These are phyloP conservation scores for Pluvialis apricaria DNA, from an alignment of 2,113 vertebrate species.

Conservation along the genomic window DNA sequence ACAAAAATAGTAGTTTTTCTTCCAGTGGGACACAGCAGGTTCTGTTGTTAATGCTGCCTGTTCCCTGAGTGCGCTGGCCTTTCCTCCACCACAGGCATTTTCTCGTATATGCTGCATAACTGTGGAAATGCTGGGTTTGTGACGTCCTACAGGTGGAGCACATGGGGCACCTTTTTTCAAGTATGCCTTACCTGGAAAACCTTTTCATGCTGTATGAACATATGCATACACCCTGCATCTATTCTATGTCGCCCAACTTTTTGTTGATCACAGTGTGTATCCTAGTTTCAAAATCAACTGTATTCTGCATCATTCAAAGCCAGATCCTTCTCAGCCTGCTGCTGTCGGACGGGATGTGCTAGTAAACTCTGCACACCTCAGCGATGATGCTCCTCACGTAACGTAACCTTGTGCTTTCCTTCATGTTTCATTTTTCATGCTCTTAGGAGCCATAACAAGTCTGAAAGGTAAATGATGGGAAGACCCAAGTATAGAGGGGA, in stretches of 20 bases:
- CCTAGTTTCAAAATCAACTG: not conserved
- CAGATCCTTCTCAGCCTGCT: not conserved
- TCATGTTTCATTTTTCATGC: not conserved
- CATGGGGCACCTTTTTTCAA: not conserved
- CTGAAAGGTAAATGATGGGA: not conserved
- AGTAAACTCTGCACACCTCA: not conserved
- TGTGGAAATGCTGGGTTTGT: not conserved
- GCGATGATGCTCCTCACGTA: not conserved
- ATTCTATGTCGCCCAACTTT: accelerated
- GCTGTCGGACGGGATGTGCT: not conserved
- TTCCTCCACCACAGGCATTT: not conserved
- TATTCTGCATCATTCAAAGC: not conserved
- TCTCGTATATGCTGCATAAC: accelerated
- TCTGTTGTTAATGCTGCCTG: not conserved
- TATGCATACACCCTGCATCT: accelerated
- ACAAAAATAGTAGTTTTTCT: not conserved
- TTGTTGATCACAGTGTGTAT: too few species aligned
- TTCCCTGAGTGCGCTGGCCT: accelerated
- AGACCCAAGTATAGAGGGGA: not conserved
- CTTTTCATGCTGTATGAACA: accelerated
- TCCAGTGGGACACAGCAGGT: not conserved
- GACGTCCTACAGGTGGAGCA: not conserved
- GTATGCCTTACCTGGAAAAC: not conserved
- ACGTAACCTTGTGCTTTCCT: not conserved
- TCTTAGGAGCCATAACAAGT: not conserved